Evolutionary conservation across 2,888 invertebrate species (phyloP).

Genomic region (Drosophila picticornis): DNA sequence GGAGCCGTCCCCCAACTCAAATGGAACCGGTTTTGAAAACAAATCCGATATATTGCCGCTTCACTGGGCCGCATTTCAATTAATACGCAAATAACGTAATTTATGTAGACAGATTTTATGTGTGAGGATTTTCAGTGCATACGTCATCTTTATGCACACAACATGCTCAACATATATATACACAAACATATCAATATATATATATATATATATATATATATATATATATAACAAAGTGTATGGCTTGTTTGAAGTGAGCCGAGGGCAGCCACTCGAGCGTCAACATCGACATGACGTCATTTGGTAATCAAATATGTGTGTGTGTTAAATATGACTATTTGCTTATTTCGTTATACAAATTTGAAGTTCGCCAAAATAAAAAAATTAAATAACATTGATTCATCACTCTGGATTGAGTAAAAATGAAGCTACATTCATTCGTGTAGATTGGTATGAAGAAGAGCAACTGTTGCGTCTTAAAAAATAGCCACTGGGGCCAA

Average conservation of each 20-base stretch:
- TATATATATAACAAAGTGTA: neutral
- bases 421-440: constrained; percentile 7
- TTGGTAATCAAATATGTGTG: constrained; percentile 21
- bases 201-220: neutral
- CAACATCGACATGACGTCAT: constrained; percentile 43
- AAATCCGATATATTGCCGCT: constrained; percentile 32
- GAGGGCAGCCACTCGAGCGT: constrained; percentile 44
- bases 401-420: constrained; percentile 21
- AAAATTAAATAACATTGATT: constrained; percentile 28
- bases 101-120: constrained; percentile 56
- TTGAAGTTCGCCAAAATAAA: neutral
- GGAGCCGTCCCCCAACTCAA: constrained; percentile 5
- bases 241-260: constrained; percentile 29
- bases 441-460: neutral
- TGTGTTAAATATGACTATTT: constrained; percentile 34
- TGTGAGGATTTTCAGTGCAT: constrained; percentile 17
- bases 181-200: no score
- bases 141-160: constrained; percentile 45
- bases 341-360: constrained; percentile 19
- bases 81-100: constrained; percentile 71
- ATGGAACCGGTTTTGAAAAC: constrained; percentile 46
- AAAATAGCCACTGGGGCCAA: constrained; percentile 6
- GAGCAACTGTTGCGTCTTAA: constrained; percentile 9
- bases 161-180: constrained; percentile 1
- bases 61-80: constrained; percentile 63